phyloP scores from a whole-genome alignment of 2,888 invertebrate species.

The Rhamnusium bicolor region DNA sequence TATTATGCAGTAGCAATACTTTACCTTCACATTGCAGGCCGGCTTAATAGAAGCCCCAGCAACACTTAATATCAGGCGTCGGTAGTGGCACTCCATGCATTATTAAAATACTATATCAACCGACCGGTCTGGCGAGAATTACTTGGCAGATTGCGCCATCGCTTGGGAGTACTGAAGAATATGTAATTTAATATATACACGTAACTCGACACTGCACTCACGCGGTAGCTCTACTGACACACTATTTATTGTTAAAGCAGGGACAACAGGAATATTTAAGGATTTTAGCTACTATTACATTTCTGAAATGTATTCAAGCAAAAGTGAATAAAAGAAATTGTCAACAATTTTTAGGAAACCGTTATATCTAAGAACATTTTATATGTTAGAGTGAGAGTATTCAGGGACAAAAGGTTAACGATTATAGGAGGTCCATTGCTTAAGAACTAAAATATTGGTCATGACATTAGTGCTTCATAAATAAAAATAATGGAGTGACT shows the following conservation, averaged over 20 bases:
- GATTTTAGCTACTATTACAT: background rate
- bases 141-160: constrained; percentile 45
- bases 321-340: background rate
- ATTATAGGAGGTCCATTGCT: too few species aligned
- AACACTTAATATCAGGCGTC: constrained; percentile 52
- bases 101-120: constrained; percentile 55
- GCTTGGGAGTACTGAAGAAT: constrained; percentile 42
- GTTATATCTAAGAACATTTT: background rate
- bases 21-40: constrained; percentile 45
- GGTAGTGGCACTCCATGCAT: constrained; percentile 49
- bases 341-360: background rate
- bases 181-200: constrained; percentile 36
- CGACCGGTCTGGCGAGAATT: constrained; percentile 48
- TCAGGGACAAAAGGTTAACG: too few species aligned
- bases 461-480: too few species aligned
- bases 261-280: background rate
- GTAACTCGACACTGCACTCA: background rate
- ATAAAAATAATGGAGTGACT: too few species aligned
- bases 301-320: background rate
- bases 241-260: background rate
- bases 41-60: constrained; percentile 48
- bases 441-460: too few species aligned
- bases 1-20: constrained; percentile 51
- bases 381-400: background rate
- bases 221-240: background rate